Base-by-base conservation (phyloP, 2,113 vertebrate species). In the Meles meles region DNA sequence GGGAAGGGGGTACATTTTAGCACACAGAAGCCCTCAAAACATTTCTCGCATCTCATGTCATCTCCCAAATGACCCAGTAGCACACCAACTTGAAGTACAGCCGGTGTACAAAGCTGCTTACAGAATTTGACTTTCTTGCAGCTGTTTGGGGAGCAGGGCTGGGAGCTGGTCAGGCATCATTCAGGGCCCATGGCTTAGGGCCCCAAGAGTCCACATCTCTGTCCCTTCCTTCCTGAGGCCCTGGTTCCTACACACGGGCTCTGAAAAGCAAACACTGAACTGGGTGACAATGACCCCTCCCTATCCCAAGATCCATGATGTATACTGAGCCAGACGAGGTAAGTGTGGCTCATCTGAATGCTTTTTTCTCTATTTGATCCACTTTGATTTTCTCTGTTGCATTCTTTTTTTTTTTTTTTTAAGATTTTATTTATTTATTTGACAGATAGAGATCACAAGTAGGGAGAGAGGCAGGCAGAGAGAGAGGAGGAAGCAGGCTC, bases 11-110 rank as follows among this genome's bases (percentile, higher is more conserved):
- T 49, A 72, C 52, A 83, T 95, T 97, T 95, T 76, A 77, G 84
- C 81, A 42, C 27, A 71, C 49, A 77, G 80, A 95, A 93, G 72
- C 71, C 88, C 88, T 93, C 39, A 94, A 95, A 90, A 42, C 63
- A 76, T 90, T 84, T 81, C 97, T 95, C 15, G 0, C 86, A 84
- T 92, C 88, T 87, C 90, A 23, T 12, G 25, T 93, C 71, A 27
- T 63, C 81, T 88, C 80, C 90, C 44, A 23, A 90, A 89, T 17
- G 76, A 69, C 23, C 82, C 39, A 80, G 67, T 23, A 76, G 87
- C 25, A 39, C 49, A 84, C 39, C 34, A 14, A 3, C 63, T 74
- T 63, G 39, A 59, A 49, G 74, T 90, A 52, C 0, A 74, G 96
- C 37, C 37, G 0, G 6, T 3, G 7, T 2, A 9, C 0, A 29